Evolutionary conservation across 2,113 vertebrate genomes (phyloP), one percentile per base, ranked within the genome.

Genomic region (Agelaius phoeniceus): DNA sequence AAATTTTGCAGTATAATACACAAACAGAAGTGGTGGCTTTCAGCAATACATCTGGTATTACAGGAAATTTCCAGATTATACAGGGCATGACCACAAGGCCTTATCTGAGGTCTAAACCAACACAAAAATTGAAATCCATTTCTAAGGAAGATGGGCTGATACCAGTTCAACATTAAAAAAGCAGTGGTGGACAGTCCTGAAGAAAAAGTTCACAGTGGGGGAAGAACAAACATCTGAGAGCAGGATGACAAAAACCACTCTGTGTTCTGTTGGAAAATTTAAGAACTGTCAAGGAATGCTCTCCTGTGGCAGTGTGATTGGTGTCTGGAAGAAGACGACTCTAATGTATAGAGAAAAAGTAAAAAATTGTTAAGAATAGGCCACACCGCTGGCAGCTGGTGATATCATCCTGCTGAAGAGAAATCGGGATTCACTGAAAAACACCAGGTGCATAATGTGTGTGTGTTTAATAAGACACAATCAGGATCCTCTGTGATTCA

Each of bases 401-500:
- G 94, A 90, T 79, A 85, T n/a, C 8, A 6, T 67, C 87, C 94
- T 28, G 13, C 87, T 94, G 66, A 90, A 97, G 78, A 94, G 95
- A 95, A 97, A 93, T 30, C 28, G 39, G 92, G 95, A 73, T 80
- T 91, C 92, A 93, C 92, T 96, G 93, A 96, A 96, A 55, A 96
- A 91, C 46, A 73, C 92, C 96, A 97, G 94, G 88, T 97, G 91
- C 95, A 66, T 80, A 51, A 97, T 16, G 66, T 71, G 91, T 86
- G 91, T 96, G 92, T 87, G 72, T 94, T 93, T 87, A 87, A 94
- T 22, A 83, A 93, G 81, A 96, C 65, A 95, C 62, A 90, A 94
- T 96, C 94, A 98, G 92, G 54, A 97, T 94, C 83, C 89, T 97
- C 97, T 95, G 93, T 13, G 61, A 97, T 97, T 98, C 90, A 93